Base-by-base conservation (phyloP, 2,888 invertebrate genomes). In the Erpobdella octoculata region DNA sequence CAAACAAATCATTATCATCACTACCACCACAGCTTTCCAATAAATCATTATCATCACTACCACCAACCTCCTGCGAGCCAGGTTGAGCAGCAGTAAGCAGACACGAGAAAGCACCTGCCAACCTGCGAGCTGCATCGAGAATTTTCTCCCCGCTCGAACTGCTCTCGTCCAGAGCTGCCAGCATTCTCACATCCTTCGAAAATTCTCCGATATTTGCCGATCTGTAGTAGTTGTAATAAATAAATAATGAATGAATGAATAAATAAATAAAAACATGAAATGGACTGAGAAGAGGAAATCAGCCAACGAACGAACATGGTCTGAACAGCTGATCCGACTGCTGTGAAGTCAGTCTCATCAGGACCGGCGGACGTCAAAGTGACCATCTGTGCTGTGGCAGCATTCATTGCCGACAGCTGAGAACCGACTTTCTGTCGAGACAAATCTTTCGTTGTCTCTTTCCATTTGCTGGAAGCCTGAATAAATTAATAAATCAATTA, bases 391-490 rank as follows among this genome's bases (percentile, higher is more conserved):
- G 98, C 98, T 0, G 97, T 98, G 71, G 97, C 97, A 0, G 97
- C 97, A 85, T 93, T 97, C 95, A 98, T 97, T 73, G 96, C 96
- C 5, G 96, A 96, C 78, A 98, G 90, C 84, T 97, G 93, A 70
- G 93, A 93, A 76, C 92, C 92, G 72, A 98, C 93, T 77, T 91
- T 93, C 85, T 97, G 96, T 83, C 93, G 92, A 83, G 73, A 73
- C 48, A 73, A 33, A 37, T 73, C 73, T 8, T 38, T 35, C 8
- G 70, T 65, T 18, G 36, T 73, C 37, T 73, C 73, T 41, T 66
- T 64, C 73, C 73, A 73, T 66, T 73, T 61, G 15, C 53, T 31
- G 3, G 73, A 73, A n/a, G 73, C 73, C 73, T 73, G 66, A 1
- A 21, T 33, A 21, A n/a, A 59, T 9, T 46, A 12, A n/a, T n/a